Conservation (phyloP, 2,113 vertebrate genomes). For the Oxyura jamaicensis region DNA sequence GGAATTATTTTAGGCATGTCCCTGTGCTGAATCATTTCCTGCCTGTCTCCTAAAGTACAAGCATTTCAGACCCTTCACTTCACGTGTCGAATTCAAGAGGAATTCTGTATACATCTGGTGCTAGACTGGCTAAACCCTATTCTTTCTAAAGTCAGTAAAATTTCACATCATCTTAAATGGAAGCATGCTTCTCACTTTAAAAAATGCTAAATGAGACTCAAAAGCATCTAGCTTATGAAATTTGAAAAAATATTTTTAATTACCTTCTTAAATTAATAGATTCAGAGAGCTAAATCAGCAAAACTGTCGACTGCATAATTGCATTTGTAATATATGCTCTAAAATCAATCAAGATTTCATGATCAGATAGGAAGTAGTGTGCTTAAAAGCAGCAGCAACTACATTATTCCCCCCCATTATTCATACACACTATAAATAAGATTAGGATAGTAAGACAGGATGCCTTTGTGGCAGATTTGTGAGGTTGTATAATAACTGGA, state of each 20-base stretch:
- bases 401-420: neutral
- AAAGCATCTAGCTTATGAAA: neutral
- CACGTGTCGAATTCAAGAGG: neutral
- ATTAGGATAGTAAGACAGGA: neutral
- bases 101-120: neutral
- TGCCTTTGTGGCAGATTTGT: neutral
- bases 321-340: neutral
- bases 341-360: neutral
- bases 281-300: neutral
- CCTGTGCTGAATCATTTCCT: neutral
- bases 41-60: neutral
- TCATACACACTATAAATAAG: neutral
- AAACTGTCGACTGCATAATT: neutral
- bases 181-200: neutral
- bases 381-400: neutral
- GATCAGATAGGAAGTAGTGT: neutral
- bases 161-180: neutral
- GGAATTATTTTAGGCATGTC: neutral
- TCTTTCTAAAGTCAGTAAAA: neutral
- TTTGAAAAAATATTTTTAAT: neutral
- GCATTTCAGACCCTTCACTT: neutral
- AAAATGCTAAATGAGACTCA: neutral
- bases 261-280: neutral
- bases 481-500: neutral
- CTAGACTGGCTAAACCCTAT: neutral